These are phyloP conservation scores for Heliconius hermathena DNA, from an alignment of 1,140 invertebrate genomes.

Conservation along the genomic window DNA sequence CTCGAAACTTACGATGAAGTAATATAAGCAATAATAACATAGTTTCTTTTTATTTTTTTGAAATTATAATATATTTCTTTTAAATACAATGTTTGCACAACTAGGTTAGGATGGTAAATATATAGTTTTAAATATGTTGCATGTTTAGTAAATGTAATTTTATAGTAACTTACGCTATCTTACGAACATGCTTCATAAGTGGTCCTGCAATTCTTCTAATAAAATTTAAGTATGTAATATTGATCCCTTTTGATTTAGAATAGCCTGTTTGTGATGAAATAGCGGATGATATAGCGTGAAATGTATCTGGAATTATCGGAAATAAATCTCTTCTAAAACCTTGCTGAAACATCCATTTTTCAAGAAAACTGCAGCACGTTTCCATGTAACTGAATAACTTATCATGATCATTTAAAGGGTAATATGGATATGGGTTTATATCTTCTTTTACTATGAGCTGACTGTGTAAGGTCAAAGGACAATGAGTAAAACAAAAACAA, in stretches of 20 bases:
- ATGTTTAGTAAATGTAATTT: slow-evolving; percentile 12
- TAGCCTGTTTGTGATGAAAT: slow-evolving; percentile 51
- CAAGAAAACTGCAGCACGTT: slow-evolving; percentile 58
- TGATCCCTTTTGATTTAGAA: slow-evolving; percentile 68
- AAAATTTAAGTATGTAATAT: slow-evolving; percentile 71
- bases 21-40: too few relatives aligned
- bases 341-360: slow-evolving; percentile 77
- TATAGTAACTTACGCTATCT: slow-evolving; percentile 56
- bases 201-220: slow-evolving; percentile 67
- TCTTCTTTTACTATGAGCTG: slow-evolving; percentile 46
- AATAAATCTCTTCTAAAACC: slow-evolving; percentile 73
- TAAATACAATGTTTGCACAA: too few relatives aligned
- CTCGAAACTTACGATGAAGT: too few relatives aligned
- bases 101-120: too few relatives aligned
- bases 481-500: slow-evolving; percentile 67
- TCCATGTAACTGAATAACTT: slow-evolving; percentile 64
- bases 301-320: slow-evolving; percentile 70
- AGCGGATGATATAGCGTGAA: slow-evolving; percentile 63
- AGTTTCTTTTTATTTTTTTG: too few relatives aligned
- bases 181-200: slow-evolving; percentile 66
- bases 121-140: too few relatives aligned
- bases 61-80: too few relatives aligned
- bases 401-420: slow-evolving; percentile 52
- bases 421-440: slow-evolving; percentile 70
- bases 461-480: slow-evolving; percentile 66